Conservation (phyloP, 2,113 vertebrate species). For the Cephalopterus ornatus region DNA sequence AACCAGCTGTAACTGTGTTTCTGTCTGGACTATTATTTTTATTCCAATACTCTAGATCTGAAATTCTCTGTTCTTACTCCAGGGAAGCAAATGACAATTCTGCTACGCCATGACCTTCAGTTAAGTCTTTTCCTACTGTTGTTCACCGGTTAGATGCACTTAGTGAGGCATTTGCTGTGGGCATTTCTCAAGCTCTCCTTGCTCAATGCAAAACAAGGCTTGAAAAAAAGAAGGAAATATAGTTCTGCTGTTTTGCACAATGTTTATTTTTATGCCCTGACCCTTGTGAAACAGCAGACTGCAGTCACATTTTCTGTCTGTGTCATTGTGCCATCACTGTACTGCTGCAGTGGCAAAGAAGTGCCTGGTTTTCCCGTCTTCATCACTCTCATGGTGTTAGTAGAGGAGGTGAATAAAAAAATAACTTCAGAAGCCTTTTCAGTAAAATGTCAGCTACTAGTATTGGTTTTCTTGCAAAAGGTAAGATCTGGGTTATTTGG, state of each 20-base stretch:
- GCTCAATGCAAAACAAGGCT: background rate
- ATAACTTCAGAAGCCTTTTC: background rate
- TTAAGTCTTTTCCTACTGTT: background rate
- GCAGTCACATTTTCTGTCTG: background rate
- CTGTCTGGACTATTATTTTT: background rate
- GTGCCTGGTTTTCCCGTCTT: background rate
- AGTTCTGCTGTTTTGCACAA: background rate
- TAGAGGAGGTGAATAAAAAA: background rate
- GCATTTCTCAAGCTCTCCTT: background rate
- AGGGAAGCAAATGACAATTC: background rate
- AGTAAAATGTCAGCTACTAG: background rate
- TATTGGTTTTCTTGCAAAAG: background rate
- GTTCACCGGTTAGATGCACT: background rate
- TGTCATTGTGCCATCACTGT: too few species aligned
- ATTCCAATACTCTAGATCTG: background rate
- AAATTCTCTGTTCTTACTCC: background rate
- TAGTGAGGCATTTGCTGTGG: background rate
- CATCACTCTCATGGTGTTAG: accelerated
- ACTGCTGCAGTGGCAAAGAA: background rate
- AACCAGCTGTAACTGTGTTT: background rate
- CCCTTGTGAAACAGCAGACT: background rate
- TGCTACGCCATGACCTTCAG: background rate
- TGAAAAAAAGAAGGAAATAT: background rate
- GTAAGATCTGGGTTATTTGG: background rate
- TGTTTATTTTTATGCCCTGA: background rate